Base-by-base conservation (phyloP, 1,140 invertebrate genomes). In the Drosophila mauritiana region DNA sequence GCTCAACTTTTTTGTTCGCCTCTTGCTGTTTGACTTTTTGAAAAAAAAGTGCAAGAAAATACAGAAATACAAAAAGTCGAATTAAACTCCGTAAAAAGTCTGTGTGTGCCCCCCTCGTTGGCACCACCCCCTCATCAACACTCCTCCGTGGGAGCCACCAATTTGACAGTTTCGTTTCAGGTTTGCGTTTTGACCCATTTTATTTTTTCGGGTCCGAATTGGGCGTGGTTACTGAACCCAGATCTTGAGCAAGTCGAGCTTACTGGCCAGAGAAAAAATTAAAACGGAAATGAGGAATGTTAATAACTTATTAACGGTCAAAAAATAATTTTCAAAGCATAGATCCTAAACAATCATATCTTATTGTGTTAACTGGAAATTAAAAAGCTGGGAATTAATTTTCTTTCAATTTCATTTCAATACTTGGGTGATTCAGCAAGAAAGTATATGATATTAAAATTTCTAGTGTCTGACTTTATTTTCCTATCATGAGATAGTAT, bases 11-110 rank as follows among this genome's bases (percentile, higher is more conserved):
- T 85, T 86, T 65, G 51, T 77, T 57, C 36, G 49, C 67, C 53
- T 54, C 68, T 78, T 65, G 52, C 36, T 78, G 57, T 81, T 84
- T 81, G 78, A 81, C 82, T 84, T 84, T 86, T 86, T 69, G 6
- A 48, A 42, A 49, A 46, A 59, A 65, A 72, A 51, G 65, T 39
- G 73, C 31, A 56, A 58, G 34, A 63, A 67, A 37, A 59, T 8
- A 43, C 12, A 65, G 12, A 37, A 37, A 37, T 37, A 37, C 36
- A 31, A 45, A 63, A 49, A 31, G 25, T 55, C 39, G 36, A 37
- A 39, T 4, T 22, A 36, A 61, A 20, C 25, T 31, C 48, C 59
- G 63, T 63, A 76, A 75, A 59, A 39, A 43, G 48, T 53, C 25
- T 52, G 56, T 37, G 53, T 49, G 37, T 13, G 4, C 43, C 31